Percentiles rank a stretch among this genome's conserved stretches.
These are phyloP conservation scores for Parnassius smintheus DNA, from an alignment of 2,888 invertebrate genomes.

Conservation along the genomic window DNA sequence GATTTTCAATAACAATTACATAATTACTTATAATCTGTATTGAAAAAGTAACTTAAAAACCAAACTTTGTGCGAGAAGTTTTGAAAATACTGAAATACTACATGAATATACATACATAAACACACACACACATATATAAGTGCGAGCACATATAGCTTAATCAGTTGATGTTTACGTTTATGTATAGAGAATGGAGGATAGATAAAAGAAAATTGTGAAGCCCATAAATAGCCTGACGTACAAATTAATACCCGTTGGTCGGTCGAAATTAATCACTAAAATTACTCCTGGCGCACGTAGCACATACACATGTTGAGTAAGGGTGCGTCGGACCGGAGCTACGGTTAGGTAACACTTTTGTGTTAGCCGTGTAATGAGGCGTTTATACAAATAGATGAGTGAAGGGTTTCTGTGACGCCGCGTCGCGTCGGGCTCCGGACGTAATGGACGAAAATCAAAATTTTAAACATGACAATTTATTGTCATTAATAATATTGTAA, in stretches of 20 bases:
- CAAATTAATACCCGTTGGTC: slow-evolving; percentile 16
- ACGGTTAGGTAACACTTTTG: slow-evolving; percentile 32
- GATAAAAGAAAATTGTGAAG: background rate
- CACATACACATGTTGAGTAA: slow-evolving; percentile 20
- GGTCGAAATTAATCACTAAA: slow-evolving; percentile 21
- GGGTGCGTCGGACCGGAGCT: slow-evolving; percentile 22
- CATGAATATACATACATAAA: no score
- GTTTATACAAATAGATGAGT: slow-evolving; percentile 37
- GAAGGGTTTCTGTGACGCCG: slow-evolving; percentile 3
- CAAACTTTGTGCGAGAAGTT: no score
- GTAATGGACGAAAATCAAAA: slow-evolving; percentile 10
- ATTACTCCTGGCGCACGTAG: slow-evolving; percentile 13
- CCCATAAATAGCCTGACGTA: slow-evolving; percentile 6
- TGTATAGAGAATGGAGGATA: no score
- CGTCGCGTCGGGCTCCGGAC: slow-evolving; percentile 2
- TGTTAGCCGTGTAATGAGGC: slow-evolving; percentile 34
- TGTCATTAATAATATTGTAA: background rate
- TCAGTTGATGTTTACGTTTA: no score
- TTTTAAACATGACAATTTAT: slow-evolving; percentile 1
- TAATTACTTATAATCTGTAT: no score
- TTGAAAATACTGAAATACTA: no score
- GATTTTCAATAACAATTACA: no score
- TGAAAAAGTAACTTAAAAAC: no score
- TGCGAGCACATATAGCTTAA: no score
- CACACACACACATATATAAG: no score